A percentile compares a stretch with the other conserved stretches of the same genome.
These are phyloP conservation scores for Euwallacea similis DNA, from an alignment of 1,140 invertebrate genomes.

Conservation along the genomic window DNA sequence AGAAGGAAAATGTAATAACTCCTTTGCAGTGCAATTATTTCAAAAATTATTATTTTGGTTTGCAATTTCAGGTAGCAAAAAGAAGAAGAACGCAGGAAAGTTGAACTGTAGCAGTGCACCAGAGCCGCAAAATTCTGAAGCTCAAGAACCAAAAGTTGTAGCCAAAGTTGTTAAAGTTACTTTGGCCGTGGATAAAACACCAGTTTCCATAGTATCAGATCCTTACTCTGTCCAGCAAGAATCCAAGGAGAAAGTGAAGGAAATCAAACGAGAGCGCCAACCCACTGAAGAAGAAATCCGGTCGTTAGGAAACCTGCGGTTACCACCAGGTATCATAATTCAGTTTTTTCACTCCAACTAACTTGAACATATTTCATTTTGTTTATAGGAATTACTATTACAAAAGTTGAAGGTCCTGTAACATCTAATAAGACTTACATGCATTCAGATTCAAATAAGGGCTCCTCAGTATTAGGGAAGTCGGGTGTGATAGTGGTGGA, in stretches of 20 bases:
- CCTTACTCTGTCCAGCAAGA: conserved; percentile 40
- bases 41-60: too few species aligned
- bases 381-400: conserved; percentile 68
- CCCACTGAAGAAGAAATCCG: conserved; percentile 33
- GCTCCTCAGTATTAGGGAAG: conserved; percentile 48
- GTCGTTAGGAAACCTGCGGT: conserved; percentile 54
- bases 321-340: conserved; percentile 64
- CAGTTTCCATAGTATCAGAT: neutral
- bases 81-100: conserved; percentile 13
- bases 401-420: conserved; percentile 69
- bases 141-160: conserved; percentile 41
- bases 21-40: too few species aligned
- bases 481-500: conserved; percentile 68
- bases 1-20: neutral
- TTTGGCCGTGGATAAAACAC: conserved; percentile 40
- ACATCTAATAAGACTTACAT: conserved; percentile 56
- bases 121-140: conserved; percentile 37
- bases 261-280: conserved; percentile 30
- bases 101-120: conserved; percentile 3
- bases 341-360: neutral
- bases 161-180: conserved; percentile 42
- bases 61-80: conserved; percentile 10
- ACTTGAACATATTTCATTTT: neutral
- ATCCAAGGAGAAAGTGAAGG: conserved; percentile 33
- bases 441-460: conserved; percentile 53